phyloP scores from a whole-genome alignment of 2,888 invertebrate genomes.

The Zele albiditarsus region DNA sequence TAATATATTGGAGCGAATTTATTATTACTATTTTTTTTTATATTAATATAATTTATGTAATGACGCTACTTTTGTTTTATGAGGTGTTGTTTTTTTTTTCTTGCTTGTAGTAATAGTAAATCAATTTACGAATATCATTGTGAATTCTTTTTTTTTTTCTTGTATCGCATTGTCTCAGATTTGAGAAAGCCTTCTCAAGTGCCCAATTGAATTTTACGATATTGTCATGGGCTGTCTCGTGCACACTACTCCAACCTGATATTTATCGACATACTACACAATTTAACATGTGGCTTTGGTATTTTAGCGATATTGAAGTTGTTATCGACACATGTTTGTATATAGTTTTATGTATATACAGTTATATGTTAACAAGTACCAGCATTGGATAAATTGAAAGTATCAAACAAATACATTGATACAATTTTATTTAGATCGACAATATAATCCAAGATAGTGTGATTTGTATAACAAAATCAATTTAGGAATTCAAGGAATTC shows the following conservation, averaged over 20 bases:
- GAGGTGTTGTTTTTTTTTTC: neutral
- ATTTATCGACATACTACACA: neutral
- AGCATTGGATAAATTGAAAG: neutral
- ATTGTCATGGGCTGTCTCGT: conserved; percentile 28
- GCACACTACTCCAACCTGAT: neutral
- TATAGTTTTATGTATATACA: neutral
- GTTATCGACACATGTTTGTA: neutral
- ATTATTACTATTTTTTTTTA: too few species aligned
- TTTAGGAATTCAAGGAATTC: neutral
- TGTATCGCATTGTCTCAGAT: neutral
- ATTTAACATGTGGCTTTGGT: conserved; percentile 10
- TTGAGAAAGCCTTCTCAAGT: neutral
- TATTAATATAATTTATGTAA: too few species aligned
- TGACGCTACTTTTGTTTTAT: neutral
- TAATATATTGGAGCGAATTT: too few species aligned
- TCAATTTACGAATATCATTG: conserved; percentile 1
- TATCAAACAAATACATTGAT: neutral
- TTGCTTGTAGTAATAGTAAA: neutral
- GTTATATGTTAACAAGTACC: neutral
- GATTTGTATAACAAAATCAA: neutral
- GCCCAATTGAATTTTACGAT: conserved; percentile 22
- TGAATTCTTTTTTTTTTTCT: neutral
- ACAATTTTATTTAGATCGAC: neutral
- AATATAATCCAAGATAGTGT: neutral
- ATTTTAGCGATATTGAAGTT: neutral